Evolutionary conservation across 2,888 invertebrate genomes (phyloP).

Genomic region (Pristionchus japonicus): DNA sequence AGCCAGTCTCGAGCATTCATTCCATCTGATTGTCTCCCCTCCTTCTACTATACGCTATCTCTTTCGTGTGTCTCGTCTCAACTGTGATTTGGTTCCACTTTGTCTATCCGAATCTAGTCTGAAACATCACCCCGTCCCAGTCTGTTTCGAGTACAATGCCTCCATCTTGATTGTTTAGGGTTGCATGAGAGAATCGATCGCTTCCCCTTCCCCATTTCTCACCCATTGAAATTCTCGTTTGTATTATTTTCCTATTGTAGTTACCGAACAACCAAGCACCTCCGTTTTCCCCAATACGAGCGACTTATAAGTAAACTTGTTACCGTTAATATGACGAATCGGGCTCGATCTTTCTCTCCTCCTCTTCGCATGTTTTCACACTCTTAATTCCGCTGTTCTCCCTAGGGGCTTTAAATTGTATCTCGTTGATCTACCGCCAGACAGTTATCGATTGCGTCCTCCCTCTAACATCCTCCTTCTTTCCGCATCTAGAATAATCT

Average conservation of each 20-base stretch:
- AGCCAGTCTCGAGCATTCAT: neutral
- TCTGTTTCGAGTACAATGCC: neutral
- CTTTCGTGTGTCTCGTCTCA: neutral
- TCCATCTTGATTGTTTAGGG: neutral
- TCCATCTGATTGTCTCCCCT: neutral
- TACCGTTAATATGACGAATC: slow-evolving; percentile 11
- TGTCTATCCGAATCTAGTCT: neutral
- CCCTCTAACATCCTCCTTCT: neutral
- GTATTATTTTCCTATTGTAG: neutral
- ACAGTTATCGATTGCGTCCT: neutral
- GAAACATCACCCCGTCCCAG: neutral
- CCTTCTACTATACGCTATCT: neutral
- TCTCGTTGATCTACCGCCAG: neutral
- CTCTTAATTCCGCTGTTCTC: neutral
- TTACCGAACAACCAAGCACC: neutral
- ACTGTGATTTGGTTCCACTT: neutral
- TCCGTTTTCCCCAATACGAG: slow-evolving; percentile 19
- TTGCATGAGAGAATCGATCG: neutral
- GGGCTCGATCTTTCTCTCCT: slow-evolving; percentile 7
- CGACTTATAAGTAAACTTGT: slow-evolving; percentile 17
- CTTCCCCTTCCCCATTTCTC: neutral
- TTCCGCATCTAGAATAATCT: neutral
- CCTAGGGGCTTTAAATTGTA: slow-evolving; percentile 18
- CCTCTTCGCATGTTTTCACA: neutral
- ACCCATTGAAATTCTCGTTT: neutral